Conservation (phyloP, 2,113 vertebrate genomes). For the Corydoras maculifer region DNA sequence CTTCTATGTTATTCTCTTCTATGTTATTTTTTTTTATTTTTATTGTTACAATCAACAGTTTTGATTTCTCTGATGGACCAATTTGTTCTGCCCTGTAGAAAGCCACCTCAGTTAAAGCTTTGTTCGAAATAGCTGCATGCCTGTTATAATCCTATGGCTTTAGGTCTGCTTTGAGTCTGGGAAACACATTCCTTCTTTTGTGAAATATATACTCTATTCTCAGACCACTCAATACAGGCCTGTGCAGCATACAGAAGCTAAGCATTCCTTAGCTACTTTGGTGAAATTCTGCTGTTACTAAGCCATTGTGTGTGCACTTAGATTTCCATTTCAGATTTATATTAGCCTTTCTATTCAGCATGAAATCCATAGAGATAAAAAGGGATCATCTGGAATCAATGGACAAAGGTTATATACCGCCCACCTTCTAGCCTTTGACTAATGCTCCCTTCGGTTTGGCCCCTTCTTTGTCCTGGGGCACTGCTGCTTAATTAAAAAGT, state of each 20-base stretch:
- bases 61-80: conserved; percentile 37
- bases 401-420: conserved; percentile 57
- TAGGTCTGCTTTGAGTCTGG: conserved; percentile 14
- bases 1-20: too few relatives aligned
- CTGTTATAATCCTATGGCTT: conserved; percentile 29
- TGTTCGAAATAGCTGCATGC: conserved; percentile 30
- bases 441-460: conserved; percentile 37
- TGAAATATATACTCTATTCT: conserved; percentile 20
- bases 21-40: too few relatives aligned
- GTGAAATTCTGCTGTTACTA: conserved; percentile 32
- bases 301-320: conserved; percentile 40
- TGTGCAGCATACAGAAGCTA: conserved; percentile 29
- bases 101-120: conserved; percentile 16
- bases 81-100: conserved; percentile 28
- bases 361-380: conserved; percentile 46
- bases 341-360: conserved; percentile 42
- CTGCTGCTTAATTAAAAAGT: conserved; percentile 37
- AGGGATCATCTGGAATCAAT: conserved; percentile 60
- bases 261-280: conserved; percentile 10
- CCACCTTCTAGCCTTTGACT: conserved; percentile 52
- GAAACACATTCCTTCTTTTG: conserved; percentile 33
- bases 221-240: conserved; percentile 16
- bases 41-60: not conserved
- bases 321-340: conserved; percentile 47
- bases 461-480: conserved; percentile 20